Conservation (phyloP, 2,797 vertebrate genomes). For the Odontamblyopus rebecca region DNA sequence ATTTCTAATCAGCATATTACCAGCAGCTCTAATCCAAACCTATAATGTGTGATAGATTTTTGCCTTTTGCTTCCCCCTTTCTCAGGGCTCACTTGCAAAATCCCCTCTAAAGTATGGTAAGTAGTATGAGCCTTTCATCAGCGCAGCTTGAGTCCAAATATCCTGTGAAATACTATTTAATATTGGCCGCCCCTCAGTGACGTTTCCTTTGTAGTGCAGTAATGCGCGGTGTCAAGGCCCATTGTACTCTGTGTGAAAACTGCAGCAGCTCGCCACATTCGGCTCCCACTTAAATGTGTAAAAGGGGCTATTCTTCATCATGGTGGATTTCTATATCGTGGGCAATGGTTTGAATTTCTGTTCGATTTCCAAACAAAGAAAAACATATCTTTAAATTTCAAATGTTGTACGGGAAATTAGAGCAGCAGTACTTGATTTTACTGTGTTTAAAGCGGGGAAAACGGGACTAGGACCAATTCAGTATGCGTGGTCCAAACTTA, state of each 20-base stretch:
- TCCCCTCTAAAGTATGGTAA: slow-evolving; percentile 43
- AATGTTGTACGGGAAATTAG: not conserved
- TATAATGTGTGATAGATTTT: slow-evolving; percentile 21
- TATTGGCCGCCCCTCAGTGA: slow-evolving; percentile 49
- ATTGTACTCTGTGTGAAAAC: slow-evolving; percentile 23
- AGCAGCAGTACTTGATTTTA: not conserved
- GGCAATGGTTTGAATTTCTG: not conserved
- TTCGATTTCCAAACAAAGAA: not conserved
- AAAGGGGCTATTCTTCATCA: slow-evolving; percentile 5
- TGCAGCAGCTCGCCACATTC: slow-evolving; percentile 16
- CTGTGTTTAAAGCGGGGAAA: too few species aligned
- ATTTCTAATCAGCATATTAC: not conserved
- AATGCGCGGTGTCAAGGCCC: slow-evolving; percentile 25
- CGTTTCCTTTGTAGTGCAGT: slow-evolving; percentile 49
- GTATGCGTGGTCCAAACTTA: too few species aligned
- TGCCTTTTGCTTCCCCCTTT: slow-evolving; percentile 27
- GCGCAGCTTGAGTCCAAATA: slow-evolving; percentile 57
- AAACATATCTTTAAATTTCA: not conserved
- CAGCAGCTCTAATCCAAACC: slow-evolving; percentile 8
- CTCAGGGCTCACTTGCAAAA: slow-evolving; percentile 36
- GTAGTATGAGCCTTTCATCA: slow-evolving; percentile 55
- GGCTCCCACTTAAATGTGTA: slow-evolving; percentile 6
- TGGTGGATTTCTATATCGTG: not conserved
- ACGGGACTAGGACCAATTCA: too few species aligned
- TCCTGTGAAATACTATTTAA: slow-evolving; percentile 62